Conservation (phyloP, 1,140 invertebrate genomes). For the Scaptodrosophila lebanonensis region DNA sequence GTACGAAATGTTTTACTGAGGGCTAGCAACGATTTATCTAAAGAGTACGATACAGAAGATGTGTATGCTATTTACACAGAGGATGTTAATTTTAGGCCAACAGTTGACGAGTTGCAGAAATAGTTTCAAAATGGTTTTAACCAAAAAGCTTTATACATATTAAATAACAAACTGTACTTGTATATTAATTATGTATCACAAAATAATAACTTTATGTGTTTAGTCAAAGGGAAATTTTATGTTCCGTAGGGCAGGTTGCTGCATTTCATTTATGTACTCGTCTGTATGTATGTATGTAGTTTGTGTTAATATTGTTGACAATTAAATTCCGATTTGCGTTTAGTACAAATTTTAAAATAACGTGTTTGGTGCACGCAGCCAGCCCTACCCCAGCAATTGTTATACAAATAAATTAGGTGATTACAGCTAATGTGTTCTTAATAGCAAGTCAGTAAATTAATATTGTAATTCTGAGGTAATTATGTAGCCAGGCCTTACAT, state of each 20-base stretch:
- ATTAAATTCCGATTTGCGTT: slow-evolving; percentile 21
- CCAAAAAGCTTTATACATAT: slow-evolving; percentile 56
- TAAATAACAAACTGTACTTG: slow-evolving; percentile 10
- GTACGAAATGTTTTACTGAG: slow-evolving; percentile 62
- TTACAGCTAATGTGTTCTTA: slow-evolving; percentile 63
- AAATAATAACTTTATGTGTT: slow-evolving; percentile 43
- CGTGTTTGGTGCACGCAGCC: slow-evolving; percentile 25
- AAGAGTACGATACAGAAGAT: slow-evolving; percentile 6
- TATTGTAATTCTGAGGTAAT: slow-evolving; percentile 48
- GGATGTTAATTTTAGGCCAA: slow-evolving; percentile 28
- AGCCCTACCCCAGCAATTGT: too few species aligned
- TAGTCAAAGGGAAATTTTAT: slow-evolving; percentile 4
- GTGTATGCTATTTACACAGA: slow-evolving; percentile 13
- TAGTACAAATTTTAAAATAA: slow-evolving; percentile 42
- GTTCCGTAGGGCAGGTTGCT: too few species aligned
- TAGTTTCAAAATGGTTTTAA: slow-evolving; percentile 43
- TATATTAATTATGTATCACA: slow-evolving; percentile 1
- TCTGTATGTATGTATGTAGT: too few species aligned
- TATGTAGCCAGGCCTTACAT: slow-evolving; percentile 54
- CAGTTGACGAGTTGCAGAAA: slow-evolving; percentile 20
- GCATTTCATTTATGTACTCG: too few species aligned
- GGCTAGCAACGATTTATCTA: slow-evolving; percentile 16
- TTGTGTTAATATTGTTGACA: too few species aligned
- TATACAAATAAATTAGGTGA: slow-evolving; percentile 28
- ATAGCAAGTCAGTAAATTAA: slow-evolving; percentile 39